These are phyloP conservation scores for Indicator maculatus DNA, from an alignment of 2,113 vertebrate genomes.

Conservation along the genomic window DNA sequence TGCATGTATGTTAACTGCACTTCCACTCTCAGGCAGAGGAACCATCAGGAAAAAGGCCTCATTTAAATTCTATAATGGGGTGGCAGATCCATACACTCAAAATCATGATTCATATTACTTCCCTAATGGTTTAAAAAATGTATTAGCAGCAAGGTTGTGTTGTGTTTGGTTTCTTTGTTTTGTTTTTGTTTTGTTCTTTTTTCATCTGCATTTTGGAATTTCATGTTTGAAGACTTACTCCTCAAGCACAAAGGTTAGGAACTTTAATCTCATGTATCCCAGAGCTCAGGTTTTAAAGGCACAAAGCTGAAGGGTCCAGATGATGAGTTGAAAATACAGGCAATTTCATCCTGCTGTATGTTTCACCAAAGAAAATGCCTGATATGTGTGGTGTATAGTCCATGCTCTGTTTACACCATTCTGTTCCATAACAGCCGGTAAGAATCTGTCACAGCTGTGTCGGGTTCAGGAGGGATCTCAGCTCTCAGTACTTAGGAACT, in stretches of 20 bases:
- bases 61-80: slow-evolving; percentile 24
- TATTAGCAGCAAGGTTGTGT: background rate
- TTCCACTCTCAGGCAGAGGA: background rate
- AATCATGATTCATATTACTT: background rate
- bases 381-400: no score
- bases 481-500: background rate
- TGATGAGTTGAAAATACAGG: background rate
- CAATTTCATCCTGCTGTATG: background rate
- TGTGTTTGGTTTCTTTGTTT: background rate
- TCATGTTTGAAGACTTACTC: background rate
- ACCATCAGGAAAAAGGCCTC: background rate
- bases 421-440: background rate
- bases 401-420: background rate
- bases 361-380: background rate
- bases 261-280: background rate
- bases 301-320: background rate
- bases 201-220: background rate
- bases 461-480: background rate
- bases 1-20: background rate
- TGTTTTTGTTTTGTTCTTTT: background rate
- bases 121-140: background rate
- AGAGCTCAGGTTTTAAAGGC: background rate
- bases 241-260: background rate
- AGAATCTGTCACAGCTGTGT: background rate
- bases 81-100: background rate